A percentile compares a stretch with the other conserved stretches of the same genome.
Conservation (phyloP, 2,888 invertebrate genomes). For the Netelia melanura region DNA sequence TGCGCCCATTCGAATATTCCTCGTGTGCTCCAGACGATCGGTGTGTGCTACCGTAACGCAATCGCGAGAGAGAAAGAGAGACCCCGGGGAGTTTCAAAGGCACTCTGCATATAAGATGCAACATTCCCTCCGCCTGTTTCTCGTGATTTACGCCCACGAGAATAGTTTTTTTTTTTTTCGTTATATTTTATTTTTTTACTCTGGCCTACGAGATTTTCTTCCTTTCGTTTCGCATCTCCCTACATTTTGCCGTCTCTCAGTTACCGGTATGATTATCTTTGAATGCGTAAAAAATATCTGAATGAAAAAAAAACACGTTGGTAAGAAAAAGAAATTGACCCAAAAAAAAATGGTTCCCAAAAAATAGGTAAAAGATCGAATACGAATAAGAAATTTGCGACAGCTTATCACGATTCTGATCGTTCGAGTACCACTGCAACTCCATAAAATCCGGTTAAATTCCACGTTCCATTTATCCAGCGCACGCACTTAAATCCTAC, state of each 20-base stretch:
- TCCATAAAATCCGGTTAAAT: no score
- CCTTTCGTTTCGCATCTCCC: constrained; percentile 28
- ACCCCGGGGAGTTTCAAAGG: constrained; percentile 30
- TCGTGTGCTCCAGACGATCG: constrained; percentile 22
- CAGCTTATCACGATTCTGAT: no score
- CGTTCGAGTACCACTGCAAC: no score
- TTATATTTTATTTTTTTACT: constrained; percentile 19
- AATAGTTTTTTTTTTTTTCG: constrained; percentile 26
- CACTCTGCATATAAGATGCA: constrained; percentile 19
- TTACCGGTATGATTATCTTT: constrained; percentile 14
- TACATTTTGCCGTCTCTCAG: constrained; percentile 36
- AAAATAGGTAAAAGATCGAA: no score
- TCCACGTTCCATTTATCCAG: no score
- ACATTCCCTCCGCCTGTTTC: constrained; percentile 39
- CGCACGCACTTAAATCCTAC: no score
- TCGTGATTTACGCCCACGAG: constrained; percentile 59
- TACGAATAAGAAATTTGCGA: no score
- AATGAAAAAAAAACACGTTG: neutral
- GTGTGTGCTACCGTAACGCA: constrained; percentile 48
- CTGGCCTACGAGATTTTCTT: constrained; percentile 37
- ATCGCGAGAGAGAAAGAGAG: constrained; percentile 53
- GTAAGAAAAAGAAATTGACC: neutral
- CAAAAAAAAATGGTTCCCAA: no score
- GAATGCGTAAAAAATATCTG: neutral
- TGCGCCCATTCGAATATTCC: constrained; percentile 41